Evolutionary conservation across 2,797 vertebrate genomes (phyloP).

Genomic region (Sebastes taczanowskii): DNA sequence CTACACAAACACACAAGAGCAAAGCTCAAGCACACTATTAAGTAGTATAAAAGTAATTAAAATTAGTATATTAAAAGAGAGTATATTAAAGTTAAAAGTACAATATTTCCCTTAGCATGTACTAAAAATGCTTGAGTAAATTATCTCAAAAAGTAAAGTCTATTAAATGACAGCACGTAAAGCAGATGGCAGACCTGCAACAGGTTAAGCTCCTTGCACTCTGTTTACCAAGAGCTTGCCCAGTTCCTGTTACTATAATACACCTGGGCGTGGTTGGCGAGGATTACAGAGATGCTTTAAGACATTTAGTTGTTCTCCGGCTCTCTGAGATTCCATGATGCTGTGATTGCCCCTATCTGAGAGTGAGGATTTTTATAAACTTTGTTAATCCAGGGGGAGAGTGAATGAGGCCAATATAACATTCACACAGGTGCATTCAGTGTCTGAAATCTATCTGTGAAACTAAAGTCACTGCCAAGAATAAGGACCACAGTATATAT

Average conservation of each 20-base stretch:
- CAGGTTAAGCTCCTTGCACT: constrained; percentile 35
- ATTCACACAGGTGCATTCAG: not conserved
- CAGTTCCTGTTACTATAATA: not conserved
- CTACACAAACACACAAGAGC: not conserved
- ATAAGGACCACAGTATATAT: not conserved
- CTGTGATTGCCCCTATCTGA: not conserved
- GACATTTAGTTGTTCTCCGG: not conserved
- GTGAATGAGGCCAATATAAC: not conserved
- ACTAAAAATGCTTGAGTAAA: no score
- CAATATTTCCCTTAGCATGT: no score
- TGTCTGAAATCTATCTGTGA: not conserved
- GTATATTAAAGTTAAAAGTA: no score
- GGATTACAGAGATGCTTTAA: constrained; percentile 14
- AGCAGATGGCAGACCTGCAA: not conserved
- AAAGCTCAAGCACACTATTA: not conserved
- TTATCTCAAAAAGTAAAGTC: not conserved
- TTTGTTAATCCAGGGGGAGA: not conserved
- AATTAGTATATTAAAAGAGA: not conserved
- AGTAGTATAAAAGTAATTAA: not conserved
- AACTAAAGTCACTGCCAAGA: not conserved
- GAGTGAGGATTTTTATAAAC: not conserved
- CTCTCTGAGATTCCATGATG: not conserved
- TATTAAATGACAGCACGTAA: not conserved
- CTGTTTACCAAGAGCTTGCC: constrained; percentile 11
- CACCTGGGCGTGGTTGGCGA: not conserved